Evolutionary conservation across 2,888 invertebrate genomes (phyloP).

Genomic region (Latrodectus hesperus): DNA sequence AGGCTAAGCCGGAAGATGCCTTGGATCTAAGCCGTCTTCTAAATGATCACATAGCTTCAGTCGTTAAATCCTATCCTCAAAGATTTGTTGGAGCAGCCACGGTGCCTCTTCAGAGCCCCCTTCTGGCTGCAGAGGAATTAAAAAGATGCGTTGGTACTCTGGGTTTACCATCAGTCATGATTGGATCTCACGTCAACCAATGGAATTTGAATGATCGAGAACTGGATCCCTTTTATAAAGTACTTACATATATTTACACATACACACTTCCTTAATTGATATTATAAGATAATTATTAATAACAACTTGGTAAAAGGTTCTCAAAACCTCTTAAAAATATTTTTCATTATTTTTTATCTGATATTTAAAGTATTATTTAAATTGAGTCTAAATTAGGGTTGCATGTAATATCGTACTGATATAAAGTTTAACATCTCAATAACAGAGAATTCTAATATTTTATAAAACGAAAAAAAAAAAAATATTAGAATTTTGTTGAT

Average conservation of each 20-base stretch:
- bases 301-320: no score
- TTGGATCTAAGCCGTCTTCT: constrained; percentile 76
- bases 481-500: no score
- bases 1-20: constrained; percentile 78
- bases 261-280: no score
- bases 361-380: no score
- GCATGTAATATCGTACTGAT: no score
- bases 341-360: no score
- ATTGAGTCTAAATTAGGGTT: no score
- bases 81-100: constrained; percentile 78
- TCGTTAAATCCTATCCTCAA: constrained; percentile 76
- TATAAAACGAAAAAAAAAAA: no score
- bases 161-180: constrained; percentile 77
- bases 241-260: constrained; percentile 70
- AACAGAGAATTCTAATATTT: no score
- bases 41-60: constrained; percentile 77
- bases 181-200: constrained; percentile 79
- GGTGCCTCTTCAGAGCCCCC: constrained; percentile 78
- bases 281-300: no score
- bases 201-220: constrained; percentile 78
- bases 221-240: constrained; percentile 78
- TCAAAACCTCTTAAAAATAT: no score
- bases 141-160: constrained; percentile 76
- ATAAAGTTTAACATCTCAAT: no score
- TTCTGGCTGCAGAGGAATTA: constrained; percentile 77